Evolutionary conservation across 2,113 vertebrate species (phyloP), one percentile per base, ranked within the genome.

Genomic region (Dasyurus viverrinus): DNA sequence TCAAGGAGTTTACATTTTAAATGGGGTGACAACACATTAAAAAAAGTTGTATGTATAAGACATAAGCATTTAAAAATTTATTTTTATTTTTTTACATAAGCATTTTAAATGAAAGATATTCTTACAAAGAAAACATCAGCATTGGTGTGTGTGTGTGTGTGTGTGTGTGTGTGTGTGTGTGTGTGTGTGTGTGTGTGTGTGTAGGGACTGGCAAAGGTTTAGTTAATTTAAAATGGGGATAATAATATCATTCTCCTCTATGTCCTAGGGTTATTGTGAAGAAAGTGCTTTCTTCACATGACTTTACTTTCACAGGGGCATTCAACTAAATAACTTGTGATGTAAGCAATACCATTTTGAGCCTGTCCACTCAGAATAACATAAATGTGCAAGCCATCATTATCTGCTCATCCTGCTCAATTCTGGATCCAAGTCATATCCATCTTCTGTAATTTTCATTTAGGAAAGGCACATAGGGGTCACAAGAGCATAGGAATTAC

Each of bases 241-340:
- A 23, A 84, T 42, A 23, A 84, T 84, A 23, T 84, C 68, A 42
- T 42, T 84, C n/a, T 19, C n/a, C 42, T 10, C n/a, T 42, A 42
- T 8, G 22, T 42, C 68, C 19, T 19, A 84, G 68, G 16, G 16
- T n/a, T 42, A 25, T 76, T 42, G 16, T 76, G 36, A 76, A 19
- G 36, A 76, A 76, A 76, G 68, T 76, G 16, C 68, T 42, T 76
- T 42, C 19, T n/a, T 89, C 92, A 91, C 89, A 96, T 98, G 96
- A 97, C 97, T 98, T 97, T 94, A 96, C 89, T 94, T 95, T 97
- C 90, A 95, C 52, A 98, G 68, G 91, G 97, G 92, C 89, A 96
- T 96, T 97, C 98, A 98, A 97, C 98, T 97, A 97, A 98, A 94
- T 53, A 92, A 95, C 95, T 94, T 30, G 97, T 93, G 68, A 68